These are phyloP conservation scores for Drosophila orosa DNA, from an alignment of 1,140 invertebrate species.

Conservation along the genomic window DNA sequence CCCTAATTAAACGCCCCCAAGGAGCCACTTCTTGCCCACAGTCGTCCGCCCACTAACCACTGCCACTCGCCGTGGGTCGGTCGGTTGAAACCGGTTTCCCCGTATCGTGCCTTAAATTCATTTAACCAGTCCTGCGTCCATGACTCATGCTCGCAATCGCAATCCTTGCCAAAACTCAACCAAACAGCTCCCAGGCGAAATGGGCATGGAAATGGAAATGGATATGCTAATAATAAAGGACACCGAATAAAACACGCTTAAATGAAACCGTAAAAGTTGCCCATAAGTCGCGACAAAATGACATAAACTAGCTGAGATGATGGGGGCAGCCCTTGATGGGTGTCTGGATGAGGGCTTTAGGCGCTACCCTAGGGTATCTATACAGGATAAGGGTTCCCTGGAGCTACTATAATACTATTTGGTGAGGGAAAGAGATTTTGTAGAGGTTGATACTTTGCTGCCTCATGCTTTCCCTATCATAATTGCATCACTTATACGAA, in stretches of 20 bases:
- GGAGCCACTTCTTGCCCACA: constrained; percentile 4
- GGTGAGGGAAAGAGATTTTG: background rate
- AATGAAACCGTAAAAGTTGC: constrained; percentile 74
- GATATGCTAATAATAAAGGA: constrained; percentile 22
- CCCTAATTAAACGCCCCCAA: constrained; percentile 66
- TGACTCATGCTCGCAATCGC: constrained; percentile 36
- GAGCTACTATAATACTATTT: background rate
- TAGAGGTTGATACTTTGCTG: no score
- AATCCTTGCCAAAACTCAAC: constrained; percentile 48
- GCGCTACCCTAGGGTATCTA: background rate
- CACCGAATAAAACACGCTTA: constrained; percentile 47
- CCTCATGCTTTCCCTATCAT: background rate
- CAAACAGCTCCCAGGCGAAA: constrained; percentile 23
- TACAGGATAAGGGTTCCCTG: background rate
- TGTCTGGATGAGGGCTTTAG: constrained; percentile 6
- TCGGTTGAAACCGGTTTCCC: constrained; percentile 53
- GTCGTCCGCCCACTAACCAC: constrained; percentile 1
- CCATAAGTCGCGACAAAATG: constrained; percentile 75
- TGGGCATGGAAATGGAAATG: constrained; percentile 14
- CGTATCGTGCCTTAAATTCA: constrained; percentile 71
- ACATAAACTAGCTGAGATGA: constrained; percentile 59
- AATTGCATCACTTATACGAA: constrained; percentile 25
- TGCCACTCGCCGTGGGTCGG: background rate
- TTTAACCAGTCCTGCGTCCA: constrained; percentile 54
- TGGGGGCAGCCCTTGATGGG: constrained; percentile 18